Conservation (phyloP, 2,797 vertebrate species). For the Malurus leucopterus region DNA sequence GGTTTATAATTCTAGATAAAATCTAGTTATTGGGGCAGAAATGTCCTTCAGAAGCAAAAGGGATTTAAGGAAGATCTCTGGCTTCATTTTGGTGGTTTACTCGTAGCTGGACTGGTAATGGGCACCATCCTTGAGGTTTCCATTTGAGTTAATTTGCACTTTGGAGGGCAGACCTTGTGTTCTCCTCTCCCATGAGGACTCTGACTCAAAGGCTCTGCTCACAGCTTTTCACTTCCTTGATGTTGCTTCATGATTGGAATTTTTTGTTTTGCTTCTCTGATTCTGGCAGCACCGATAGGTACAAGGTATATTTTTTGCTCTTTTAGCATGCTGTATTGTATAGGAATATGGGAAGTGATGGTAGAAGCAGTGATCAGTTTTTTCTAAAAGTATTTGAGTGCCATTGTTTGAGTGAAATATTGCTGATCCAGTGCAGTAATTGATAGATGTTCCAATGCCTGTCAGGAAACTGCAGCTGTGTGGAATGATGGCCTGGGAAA, state of each 20-base stretch:
- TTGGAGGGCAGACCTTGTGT: not conserved
- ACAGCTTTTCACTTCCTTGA: not conserved
- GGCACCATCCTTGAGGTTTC: not conserved
- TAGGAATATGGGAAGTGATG: not conserved
- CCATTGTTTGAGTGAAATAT: not conserved
- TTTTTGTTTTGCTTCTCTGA: not conserved
- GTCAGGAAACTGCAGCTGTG: slow-evolving; percentile 5
- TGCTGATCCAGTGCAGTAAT: not conserved
- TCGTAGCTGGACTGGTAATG: not conserved
- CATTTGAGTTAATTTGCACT: not conserved
- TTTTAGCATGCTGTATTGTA: not conserved
- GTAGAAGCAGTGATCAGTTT: not conserved
- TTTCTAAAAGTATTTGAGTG: not conserved
- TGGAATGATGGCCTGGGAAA: not conserved
- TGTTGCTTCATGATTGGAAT: not conserved
- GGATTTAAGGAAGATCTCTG: not conserved
- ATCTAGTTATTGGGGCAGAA: not conserved
- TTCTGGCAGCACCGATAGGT: not conserved
- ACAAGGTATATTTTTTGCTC: not conserved
- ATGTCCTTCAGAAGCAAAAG: not conserved
- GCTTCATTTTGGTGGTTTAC: not conserved
- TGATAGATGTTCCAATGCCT: not conserved
- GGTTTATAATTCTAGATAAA: not conserved
- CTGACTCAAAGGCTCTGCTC: not conserved
- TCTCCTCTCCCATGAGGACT: not conserved